Evolutionary conservation across 1,140 invertebrate genomes (phyloP).

Genomic region (Neodiprion lecontei): DNA sequence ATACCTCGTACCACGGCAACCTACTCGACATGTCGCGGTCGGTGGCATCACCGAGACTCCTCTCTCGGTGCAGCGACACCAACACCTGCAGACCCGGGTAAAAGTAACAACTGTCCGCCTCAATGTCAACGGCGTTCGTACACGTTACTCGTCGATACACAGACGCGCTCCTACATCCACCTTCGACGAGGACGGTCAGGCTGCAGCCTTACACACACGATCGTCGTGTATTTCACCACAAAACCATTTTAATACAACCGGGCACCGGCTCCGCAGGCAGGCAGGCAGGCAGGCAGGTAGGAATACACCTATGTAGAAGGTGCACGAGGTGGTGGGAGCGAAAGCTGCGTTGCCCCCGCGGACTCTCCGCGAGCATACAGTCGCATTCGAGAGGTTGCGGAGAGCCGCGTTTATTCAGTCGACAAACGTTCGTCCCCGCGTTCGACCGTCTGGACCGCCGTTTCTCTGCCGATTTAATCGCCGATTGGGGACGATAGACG

Average conservation of each 20-base stretch:
- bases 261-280: too few relatives aligned
- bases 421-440: slow-evolving; percentile 35
- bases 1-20: too few relatives aligned
- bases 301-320: not conserved
- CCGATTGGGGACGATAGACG: too few relatives aligned
- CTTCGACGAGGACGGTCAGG: too few relatives aligned
- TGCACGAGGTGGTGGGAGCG: slow-evolving; percentile 13
- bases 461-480: too few relatives aligned
- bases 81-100: not conserved
- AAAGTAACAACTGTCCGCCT: slow-evolving; percentile 11
- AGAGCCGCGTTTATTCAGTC: slow-evolving; percentile 31
- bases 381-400: slow-evolving; percentile 20
- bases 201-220: too few relatives aligned
- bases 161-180: too few relatives aligned
- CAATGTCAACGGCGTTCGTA: slow-evolving; percentile 32
- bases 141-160: too few relatives aligned
- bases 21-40: too few relatives aligned
- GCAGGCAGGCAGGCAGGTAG: not conserved
- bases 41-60: too few relatives aligned
- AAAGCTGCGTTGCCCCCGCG: slow-evolving; percentile 8
- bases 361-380: not conserved
- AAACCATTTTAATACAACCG: too few relatives aligned
- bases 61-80: not conserved
- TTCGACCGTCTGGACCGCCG: not conserved
- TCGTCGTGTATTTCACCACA: too few relatives aligned